These are phyloP conservation scores for Boleophthalmus pectinirostris DNA, from an alignment of 2,113 vertebrate species.

Conservation along the genomic window DNA sequence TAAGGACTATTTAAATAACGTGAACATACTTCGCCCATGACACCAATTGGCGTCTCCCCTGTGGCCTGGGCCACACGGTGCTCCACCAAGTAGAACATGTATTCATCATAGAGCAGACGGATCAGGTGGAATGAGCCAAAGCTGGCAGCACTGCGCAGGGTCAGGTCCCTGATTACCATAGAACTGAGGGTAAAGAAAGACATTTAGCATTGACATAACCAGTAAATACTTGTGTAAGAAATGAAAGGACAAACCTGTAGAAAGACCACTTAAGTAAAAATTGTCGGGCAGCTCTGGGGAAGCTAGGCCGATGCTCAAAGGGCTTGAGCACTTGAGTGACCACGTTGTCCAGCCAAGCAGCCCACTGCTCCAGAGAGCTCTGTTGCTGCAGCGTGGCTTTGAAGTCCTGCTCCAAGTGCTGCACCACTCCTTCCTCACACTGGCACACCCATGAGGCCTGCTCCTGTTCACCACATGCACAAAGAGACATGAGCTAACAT, in stretches of 20 bases:
- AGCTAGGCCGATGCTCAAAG: conserved; percentile 88
- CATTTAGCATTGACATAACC: background rate
- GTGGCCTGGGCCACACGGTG: conserved; percentile 94
- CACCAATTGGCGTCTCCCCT: conserved; percentile 91
- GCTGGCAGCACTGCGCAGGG: conserved; percentile 95
- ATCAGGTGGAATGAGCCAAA: conserved; percentile 99
- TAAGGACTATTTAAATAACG: too few relatives aligned
- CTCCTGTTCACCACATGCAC: conserved; percentile 75
- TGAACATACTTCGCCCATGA: conserved; percentile 91
- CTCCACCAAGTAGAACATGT: conserved; percentile 99
- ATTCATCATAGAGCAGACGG: conserved; percentile 95
- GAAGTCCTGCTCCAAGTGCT: conserved; percentile 96
- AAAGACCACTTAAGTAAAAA: conserved; percentile 99
- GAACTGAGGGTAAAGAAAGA: conserved; percentile 75
- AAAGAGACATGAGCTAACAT: background rate
- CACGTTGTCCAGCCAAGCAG: conserved; percentile 91
- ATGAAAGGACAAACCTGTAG: conserved; percentile 82
- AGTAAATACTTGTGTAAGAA: background rate
- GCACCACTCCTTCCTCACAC: conserved; percentile 94
- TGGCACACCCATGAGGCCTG: conserved; percentile 99
- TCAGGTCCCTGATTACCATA: conserved; percentile 98
- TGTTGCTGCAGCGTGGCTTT: conserved; percentile 96
- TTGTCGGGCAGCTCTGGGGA: conserved; percentile 93
- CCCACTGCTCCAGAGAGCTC: conserved; percentile 98
- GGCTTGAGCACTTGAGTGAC: conserved; percentile 93